Conservation (phyloP, 2,888 invertebrate species). For the Noctua fimbriata region DNA sequence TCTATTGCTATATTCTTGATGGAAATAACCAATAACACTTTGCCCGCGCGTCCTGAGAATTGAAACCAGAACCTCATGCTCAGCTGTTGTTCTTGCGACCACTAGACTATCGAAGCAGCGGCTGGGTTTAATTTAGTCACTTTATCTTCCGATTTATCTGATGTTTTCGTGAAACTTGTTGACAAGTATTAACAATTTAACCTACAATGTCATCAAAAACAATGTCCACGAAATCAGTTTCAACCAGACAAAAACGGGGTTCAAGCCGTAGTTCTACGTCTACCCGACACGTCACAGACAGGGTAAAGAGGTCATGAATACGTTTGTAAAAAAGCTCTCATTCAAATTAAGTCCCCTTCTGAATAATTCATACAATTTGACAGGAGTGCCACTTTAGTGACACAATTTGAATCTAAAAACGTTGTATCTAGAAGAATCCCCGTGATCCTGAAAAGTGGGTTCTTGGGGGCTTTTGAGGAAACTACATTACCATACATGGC, state of each 20-base stretch:
- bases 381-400: conserved; percentile 63
- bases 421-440: conserved; percentile 63
- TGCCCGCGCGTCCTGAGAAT: too few relatives aligned
- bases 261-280: conserved; percentile 8
- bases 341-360: conserved; percentile 67
- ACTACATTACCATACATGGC: conserved; percentile 64
- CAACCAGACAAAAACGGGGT: conserved; percentile 9
- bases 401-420: conserved; percentile 68
- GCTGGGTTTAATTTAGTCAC: background rate
- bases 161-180: background rate
- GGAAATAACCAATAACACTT: too few relatives aligned
- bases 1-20: too few relatives aligned
- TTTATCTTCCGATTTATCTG: background rate
- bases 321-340: conserved; percentile 68
- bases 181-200: background rate
- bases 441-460: conserved; percentile 61
- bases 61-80: too few relatives aligned
- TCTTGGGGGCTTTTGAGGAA: conserved; percentile 50
- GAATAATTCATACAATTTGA: conserved; percentile 70
- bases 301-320: conserved; percentile 63
- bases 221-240: conserved; percentile 23
- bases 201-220: background rate
- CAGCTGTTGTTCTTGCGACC: too few relatives aligned
- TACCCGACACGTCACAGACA: conserved; percentile 35
- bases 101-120: background rate